These are phyloP conservation scores for Conus ventricosus DNA, from an alignment of 1,140 invertebrate genomes.

Conservation along the genomic window DNA sequence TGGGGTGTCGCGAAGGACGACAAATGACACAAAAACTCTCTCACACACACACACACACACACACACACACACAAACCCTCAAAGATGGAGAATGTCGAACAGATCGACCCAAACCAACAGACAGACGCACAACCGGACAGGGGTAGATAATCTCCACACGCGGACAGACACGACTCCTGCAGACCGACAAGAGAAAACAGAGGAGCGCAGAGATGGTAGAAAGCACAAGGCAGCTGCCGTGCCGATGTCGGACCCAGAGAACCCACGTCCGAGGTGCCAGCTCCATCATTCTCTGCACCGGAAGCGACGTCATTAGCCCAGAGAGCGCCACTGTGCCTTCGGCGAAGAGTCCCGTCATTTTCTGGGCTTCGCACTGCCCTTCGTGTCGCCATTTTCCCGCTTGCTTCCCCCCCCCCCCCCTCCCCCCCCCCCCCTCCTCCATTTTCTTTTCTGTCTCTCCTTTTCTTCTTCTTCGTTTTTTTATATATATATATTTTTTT, in stretches of 20 bases:
- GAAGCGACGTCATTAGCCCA: conserved; percentile 5
- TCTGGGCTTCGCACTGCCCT: not conserved
- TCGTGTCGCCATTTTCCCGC: not conserved
- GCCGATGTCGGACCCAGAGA: not conserved
- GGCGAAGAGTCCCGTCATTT: not conserved
- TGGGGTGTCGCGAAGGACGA: not conserved
- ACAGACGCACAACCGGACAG: not conserved
- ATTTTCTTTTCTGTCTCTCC: not conserved
- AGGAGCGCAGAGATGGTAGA: not conserved
- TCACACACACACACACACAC: not conserved
- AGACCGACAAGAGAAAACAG: not conserved
- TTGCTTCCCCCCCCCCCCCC: not conserved
- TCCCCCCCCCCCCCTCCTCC: not conserved
- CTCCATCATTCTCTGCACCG: not conserved
- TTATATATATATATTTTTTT: not conserved
- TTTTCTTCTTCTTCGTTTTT: not conserved
- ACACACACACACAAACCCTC: not conserved
- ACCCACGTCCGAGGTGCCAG: not conserved
- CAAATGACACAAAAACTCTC: not conserved
- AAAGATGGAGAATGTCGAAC: not conserved
- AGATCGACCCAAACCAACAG: not conserved
- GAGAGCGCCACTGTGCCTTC: not conserved
- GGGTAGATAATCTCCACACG: too few species aligned
- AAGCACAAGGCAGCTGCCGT: not conserved
- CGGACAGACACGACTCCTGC: too few species aligned